Conservation (phyloP, 37 sponge, comb jelly and placozoan species). For the Lycopodina hypogea region DNA sequence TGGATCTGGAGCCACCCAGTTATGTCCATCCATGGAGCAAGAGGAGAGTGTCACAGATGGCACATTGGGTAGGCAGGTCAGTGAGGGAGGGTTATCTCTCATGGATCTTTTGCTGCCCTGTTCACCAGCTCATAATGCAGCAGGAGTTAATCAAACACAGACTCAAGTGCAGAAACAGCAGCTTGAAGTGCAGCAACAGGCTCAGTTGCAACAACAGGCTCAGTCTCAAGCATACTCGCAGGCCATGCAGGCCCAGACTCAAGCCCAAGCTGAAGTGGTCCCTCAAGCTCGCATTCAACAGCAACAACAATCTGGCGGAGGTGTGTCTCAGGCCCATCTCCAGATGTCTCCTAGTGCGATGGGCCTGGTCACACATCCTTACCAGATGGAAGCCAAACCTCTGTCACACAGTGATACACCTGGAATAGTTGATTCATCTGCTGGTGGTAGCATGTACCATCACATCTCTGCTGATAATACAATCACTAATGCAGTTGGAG, state of each 20-base stretch:
- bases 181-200: no score
- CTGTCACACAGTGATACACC: not conserved
- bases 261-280: not conserved
- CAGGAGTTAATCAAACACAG: not conserved
- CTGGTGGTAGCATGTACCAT: no score
- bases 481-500: not conserved
- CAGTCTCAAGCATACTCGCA: not conserved
- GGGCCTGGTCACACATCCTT: not conserved
- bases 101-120: not conserved
- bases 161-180: no score
- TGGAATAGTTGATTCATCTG: not conserved
- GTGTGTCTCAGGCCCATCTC: not conserved
- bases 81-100: not conserved
- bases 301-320: constrained; percentile 8
- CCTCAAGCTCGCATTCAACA: not conserved
- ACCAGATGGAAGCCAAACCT: not conserved
- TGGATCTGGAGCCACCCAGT: not conserved
- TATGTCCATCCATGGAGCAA: not conserved
- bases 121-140: not conserved
- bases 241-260: not conserved
- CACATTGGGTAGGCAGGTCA: not conserved
- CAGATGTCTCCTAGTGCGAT: not conserved
- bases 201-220: constrained; percentile 3
- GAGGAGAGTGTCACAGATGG: not conserved
- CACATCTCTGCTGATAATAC: no score